A percentile compares a stretch with the other conserved stretches of the same genome.
phyloP scores from a whole-genome alignment of 2,888 invertebrate genomes.

The Muschampia plurimacula region DNA sequence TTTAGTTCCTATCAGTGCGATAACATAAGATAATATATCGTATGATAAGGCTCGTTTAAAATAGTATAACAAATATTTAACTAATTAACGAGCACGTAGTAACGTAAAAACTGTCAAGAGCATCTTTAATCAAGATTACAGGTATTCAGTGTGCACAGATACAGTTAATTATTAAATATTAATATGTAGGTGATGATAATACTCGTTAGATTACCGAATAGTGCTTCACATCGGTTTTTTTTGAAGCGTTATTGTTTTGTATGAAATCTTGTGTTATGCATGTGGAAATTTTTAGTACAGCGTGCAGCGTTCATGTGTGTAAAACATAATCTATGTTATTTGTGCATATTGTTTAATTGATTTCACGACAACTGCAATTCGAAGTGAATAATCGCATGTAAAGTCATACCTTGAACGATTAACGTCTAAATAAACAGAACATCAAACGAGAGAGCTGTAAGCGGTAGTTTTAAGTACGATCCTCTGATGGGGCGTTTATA shows the following conservation, averaged over 20 bases:
- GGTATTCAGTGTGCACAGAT: no score
- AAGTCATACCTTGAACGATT: conserved; percentile 15
- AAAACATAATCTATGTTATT: no score
- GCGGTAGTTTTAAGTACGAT: conserved; percentile 33
- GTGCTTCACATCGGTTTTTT: not conserved
- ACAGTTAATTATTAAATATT: no score
- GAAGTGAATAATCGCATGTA: conserved; percentile 8
- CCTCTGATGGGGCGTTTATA: conserved; percentile 30
- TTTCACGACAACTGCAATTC: not conserved
- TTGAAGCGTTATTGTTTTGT: not conserved
- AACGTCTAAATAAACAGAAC: conserved; percentile 31
- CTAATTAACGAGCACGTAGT: conserved; percentile 21
- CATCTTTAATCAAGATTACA: not conserved
- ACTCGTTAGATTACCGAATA: not conserved
- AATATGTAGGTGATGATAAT: no score
- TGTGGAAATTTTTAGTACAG: not conserved
- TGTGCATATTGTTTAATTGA: no score
- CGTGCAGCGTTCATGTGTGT: not conserved
- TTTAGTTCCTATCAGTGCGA: conserved; percentile 16
- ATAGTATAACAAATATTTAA: conserved; percentile 10
- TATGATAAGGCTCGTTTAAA: conserved; percentile 24
- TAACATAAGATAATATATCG: conserved; percentile 20
- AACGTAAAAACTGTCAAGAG: conserved; percentile 3
- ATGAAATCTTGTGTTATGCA: not conserved
- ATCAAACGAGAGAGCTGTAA: conserved; percentile 20